A percentile compares a stretch with the other conserved stretches of the same genome.
phyloP scores from a whole-genome alignment of 2,113 vertebrate genomes.

The Alligator mississippiensis region DNA sequence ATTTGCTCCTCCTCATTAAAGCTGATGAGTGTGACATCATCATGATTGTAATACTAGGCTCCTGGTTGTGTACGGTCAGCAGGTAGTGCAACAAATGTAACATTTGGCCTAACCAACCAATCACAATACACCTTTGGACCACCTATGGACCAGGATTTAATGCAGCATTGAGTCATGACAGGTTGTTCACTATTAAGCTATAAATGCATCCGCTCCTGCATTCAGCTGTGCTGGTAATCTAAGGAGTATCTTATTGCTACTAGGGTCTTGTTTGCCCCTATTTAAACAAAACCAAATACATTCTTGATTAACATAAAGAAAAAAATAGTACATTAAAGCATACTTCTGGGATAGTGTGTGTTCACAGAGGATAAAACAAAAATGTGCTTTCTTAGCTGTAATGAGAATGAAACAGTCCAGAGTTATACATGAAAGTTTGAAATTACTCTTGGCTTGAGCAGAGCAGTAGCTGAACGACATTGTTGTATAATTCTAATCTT shows the following conservation, averaged over 20 bases:
- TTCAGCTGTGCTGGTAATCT: neutral
- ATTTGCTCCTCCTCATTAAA: neutral
- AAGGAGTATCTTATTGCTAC: neutral
- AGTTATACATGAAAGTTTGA: neutral
- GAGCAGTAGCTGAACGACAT: neutral
- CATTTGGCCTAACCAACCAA: neutral
- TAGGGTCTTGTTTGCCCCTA: neutral
- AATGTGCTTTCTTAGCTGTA: neutral
- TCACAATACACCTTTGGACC: neutral
- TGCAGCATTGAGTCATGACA: accelerated
- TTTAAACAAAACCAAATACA: neutral
- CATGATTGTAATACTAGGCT: neutral
- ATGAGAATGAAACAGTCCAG: neutral
- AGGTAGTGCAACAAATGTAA: neutral
- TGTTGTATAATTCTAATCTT: neutral
- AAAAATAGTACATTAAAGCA: neutral
- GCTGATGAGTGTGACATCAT: neutral
- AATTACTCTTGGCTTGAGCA: neutral
- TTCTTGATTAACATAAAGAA: too few relatives aligned
- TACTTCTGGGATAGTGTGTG: neutral
- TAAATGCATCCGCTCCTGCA: neutral
- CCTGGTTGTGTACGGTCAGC: neutral
- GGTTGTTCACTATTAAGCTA: neutral
- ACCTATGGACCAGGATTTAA: neutral
- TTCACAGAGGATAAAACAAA: neutral